Evolutionary conservation across 2,113 vertebrate species (phyloP).

Genomic region (Tetrax tetrax): DNA sequence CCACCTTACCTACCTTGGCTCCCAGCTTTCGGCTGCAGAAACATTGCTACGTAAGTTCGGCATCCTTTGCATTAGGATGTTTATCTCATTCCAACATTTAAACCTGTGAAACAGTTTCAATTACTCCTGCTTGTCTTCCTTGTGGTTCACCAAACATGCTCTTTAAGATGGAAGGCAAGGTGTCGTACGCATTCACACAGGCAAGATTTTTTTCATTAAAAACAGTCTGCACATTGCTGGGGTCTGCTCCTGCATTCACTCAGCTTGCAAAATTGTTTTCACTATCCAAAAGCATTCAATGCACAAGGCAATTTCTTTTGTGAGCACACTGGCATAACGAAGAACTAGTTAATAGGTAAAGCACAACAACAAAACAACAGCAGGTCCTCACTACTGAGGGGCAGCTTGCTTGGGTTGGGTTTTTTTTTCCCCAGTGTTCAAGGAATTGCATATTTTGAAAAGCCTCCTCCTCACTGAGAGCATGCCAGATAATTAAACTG

Average conservation of each 20-base stretch:
- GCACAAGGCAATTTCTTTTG: background rate
- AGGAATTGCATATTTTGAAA: background rate
- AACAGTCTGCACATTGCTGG: background rate
- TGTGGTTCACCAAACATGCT: background rate
- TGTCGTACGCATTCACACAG: background rate
- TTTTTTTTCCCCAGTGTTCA: background rate
- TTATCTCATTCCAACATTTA: background rate
- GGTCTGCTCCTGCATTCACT: background rate
- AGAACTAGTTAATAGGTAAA: background rate
- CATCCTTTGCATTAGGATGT: background rate
- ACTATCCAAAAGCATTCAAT: background rate
- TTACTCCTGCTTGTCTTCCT: background rate
- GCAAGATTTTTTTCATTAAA: background rate
- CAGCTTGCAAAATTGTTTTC: background rate
- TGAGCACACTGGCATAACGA: background rate
- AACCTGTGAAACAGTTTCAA: background rate
- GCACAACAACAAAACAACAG: background rate
- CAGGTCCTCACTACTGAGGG: background rate
- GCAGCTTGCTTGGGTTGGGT: rapidly evolving
- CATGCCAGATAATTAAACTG: slow-evolving; percentile 37
- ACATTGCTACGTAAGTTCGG: background rate
- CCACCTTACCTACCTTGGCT: background rate
- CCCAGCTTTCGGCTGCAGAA: background rate
- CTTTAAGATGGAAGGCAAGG: background rate
- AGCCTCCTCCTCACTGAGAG: background rate